phyloP scores from a whole-genome alignment of 1,140 invertebrate genomes.

The Drosophila nasuta region DNA sequence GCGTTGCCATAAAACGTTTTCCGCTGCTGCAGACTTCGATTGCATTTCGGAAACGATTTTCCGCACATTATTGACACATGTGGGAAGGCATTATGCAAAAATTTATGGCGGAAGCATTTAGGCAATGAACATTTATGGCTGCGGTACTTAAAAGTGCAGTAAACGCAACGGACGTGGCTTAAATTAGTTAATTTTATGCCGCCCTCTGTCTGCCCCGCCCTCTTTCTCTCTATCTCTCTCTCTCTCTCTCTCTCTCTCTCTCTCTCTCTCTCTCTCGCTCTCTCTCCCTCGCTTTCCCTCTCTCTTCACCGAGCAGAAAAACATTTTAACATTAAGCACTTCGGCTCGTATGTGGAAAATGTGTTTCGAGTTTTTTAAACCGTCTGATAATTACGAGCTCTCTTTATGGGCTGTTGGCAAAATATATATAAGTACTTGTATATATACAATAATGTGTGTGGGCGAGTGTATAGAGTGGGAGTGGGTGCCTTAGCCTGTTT shows the following conservation, averaged over 20 bases:
- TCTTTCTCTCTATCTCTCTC: too few species aligned
- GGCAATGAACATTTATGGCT: slow-evolving; percentile 47
- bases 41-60: slow-evolving; percentile 39
- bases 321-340: slow-evolving; percentile 20
- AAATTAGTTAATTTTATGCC: slow-evolving; percentile 63
- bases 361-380: slow-evolving; percentile 11
- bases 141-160: slow-evolving; percentile 61
- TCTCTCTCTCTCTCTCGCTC: too few species aligned
- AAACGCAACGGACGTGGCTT: slow-evolving; percentile 41
- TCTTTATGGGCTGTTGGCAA: slow-evolving; percentile 45
- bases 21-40: slow-evolving; percentile 41
- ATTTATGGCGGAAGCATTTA: slow-evolving; percentile 65
- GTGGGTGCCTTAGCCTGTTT: slow-evolving; percentile 60
- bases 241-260: too few species aligned
- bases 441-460: slow-evolving; percentile 35
- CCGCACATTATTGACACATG: slow-evolving; percentile 62
- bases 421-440: slow-evolving; percentile 35
- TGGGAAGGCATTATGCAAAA: slow-evolving; percentile 51
- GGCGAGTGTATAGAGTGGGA: slow-evolving; percentile 4
- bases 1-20: slow-evolving; percentile 38
- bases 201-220: neutral
- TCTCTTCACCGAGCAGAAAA: neutral
- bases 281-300: neutral
- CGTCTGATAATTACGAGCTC: slow-evolving; percentile 29
- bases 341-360: slow-evolving; percentile 14